phyloP scores from a whole-genome alignment of 1,140 invertebrate species.

The Drosophila rhopaloa region DNA sequence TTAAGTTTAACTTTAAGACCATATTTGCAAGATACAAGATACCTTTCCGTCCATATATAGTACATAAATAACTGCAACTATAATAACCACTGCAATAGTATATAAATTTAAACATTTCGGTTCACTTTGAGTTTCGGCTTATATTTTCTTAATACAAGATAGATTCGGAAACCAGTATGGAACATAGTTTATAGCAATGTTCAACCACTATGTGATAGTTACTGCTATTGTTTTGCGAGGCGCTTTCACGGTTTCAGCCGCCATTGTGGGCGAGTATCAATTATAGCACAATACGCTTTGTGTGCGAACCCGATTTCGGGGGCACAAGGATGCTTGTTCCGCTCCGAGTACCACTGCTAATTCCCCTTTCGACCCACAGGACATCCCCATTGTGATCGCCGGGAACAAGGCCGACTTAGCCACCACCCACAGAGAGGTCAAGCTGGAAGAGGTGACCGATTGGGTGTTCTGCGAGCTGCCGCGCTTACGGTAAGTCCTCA shows the following conservation, averaged over 20 bases:
- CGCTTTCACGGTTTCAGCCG: slow-evolving; percentile 21
- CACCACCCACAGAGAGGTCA: slow-evolving; percentile 87
- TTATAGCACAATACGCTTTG: slow-evolving; percentile 51
- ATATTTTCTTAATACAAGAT: background rate
- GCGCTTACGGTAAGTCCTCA: slow-evolving; percentile 87
- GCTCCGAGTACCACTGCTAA: slow-evolving; percentile 41
- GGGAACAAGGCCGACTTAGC: slow-evolving; percentile 93
- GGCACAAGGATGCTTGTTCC: slow-evolving; percentile 1
- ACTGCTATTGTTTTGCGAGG: slow-evolving; percentile 32
- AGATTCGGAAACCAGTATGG: background rate
- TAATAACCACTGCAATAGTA: too few species aligned
- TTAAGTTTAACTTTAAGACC: too few species aligned
- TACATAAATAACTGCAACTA: too few species aligned
- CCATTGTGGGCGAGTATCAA: slow-evolving; percentile 66
- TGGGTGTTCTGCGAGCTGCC: slow-evolving; percentile 92
- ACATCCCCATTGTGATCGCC: slow-evolving; percentile 93
- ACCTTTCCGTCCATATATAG: too few species aligned
- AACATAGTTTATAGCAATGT: background rate
- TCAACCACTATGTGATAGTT: slow-evolving; percentile 6
- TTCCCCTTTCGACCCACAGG: slow-evolving; percentile 85
- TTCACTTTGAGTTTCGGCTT: too few species aligned
- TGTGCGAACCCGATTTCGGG: slow-evolving; percentile 18
- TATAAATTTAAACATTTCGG: too few species aligned
- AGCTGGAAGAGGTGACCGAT: slow-evolving; percentile 91
- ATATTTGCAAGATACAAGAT: too few species aligned